phyloP scores from a whole-genome alignment of 2,113 vertebrate species.

The Daubentonia madagascariensis region DNA sequence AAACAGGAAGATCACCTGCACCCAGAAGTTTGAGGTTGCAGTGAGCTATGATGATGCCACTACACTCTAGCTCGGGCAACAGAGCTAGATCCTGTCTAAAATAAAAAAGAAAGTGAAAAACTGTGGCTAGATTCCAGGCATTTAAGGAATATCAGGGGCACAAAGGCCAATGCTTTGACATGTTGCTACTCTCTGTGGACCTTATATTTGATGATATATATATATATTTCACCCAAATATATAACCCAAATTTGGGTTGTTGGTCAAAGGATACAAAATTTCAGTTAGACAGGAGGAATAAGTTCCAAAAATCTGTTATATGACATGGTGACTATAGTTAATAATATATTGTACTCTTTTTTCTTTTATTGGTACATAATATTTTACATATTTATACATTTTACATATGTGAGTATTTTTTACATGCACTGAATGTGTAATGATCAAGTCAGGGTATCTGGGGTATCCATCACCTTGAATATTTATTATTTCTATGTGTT shows the following conservation, averaged over 20 bases:
- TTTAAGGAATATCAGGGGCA: neutral
- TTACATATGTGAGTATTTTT: no score
- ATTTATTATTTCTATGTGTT: neutral
- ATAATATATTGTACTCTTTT: neutral
- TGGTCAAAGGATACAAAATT: neutral
- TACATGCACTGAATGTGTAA: no score
- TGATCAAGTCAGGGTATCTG: no score
- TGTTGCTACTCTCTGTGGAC: neutral
- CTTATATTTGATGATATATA: neutral
- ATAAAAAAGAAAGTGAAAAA: neutral
- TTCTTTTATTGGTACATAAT: neutral
- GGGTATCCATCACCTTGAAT: no score
- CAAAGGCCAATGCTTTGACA: neutral
- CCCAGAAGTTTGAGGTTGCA: no score
- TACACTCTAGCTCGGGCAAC: no score
- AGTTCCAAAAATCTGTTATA: neutral
- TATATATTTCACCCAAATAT: no score
- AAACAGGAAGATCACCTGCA: no score
- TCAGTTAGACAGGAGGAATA: neutral
- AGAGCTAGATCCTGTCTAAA: no score
- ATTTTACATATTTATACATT: no score
- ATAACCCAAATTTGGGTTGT: neutral
- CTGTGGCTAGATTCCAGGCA: neutral
- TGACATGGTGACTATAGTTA: neutral
- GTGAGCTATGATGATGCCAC: no score